These are phyloP conservation scores for Mycalesis mineus DNA, from an alignment of 2,888 invertebrate species.

Conservation along the genomic window DNA sequence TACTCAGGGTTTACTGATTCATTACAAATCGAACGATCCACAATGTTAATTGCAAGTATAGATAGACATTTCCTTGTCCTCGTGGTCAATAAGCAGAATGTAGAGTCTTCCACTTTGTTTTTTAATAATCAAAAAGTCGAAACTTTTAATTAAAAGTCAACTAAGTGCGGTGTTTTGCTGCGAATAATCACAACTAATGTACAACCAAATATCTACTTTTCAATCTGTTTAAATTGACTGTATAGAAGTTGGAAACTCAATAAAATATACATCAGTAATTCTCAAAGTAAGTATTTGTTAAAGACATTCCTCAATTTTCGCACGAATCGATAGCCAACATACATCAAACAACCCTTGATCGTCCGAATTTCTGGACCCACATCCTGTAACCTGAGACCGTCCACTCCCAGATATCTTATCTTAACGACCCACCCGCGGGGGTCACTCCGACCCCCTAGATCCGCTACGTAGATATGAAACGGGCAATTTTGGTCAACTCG, in stretches of 20 bases:
- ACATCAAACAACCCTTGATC: slow-evolving; percentile 35
- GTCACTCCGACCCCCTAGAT: slow-evolving; percentile 40
- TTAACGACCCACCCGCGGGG: slow-evolving; percentile 57
- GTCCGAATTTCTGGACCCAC: slow-evolving; percentile 40
- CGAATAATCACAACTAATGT: no score
- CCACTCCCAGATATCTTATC: slow-evolving; percentile 70
- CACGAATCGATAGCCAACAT: slow-evolving; percentile 30
- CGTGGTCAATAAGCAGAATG: no score
- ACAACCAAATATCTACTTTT: no score
- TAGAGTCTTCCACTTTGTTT: no score
- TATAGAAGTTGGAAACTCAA: not conserved
- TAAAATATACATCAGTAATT: not conserved
- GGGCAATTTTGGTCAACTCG: slow-evolving; percentile 65
- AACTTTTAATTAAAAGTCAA: no score
- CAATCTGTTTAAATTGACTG: no score
- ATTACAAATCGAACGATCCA: no score
- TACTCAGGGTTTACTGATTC: no score
- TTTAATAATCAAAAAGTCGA: no score
- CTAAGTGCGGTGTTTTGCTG: no score
- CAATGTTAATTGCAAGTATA: no score
- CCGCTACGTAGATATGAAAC: slow-evolving; percentile 56
- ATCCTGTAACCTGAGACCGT: slow-evolving; percentile 63
- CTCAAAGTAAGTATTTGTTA: not conserved
- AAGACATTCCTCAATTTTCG: slow-evolving; percentile 15
- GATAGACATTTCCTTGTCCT: no score